Conservation (phyloP, 2,888 invertebrate genomes). For the Sabatieria punctata region DNA sequence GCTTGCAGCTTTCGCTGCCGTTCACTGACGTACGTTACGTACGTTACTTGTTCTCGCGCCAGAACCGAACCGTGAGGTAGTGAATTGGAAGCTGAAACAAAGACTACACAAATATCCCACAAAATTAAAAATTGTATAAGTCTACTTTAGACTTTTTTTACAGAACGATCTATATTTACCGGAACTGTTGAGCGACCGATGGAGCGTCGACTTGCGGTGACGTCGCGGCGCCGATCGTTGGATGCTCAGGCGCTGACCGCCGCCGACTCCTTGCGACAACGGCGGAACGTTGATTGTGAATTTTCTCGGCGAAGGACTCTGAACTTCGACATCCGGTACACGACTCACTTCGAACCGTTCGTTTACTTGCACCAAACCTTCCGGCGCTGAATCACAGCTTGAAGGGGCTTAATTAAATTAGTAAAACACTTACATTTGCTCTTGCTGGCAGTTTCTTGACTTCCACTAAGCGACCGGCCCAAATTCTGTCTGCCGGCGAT, state of each 20-base stretch:
- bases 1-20: conserved; percentile 17
- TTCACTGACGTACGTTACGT: conserved; percentile 18
- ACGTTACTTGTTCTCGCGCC: conserved; percentile 11
- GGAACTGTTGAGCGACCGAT: too few species aligned
- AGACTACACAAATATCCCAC: not conserved
- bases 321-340: too few species aligned
- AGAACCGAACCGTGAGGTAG: not conserved
- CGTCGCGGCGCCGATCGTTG: not conserved
- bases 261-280: not conserved
- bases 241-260: not conserved
- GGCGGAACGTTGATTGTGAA: not conserved
- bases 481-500: too few species aligned
- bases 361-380: too few species aligned
- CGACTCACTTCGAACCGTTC: too few species aligned
- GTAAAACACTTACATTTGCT: too few species aligned
- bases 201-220: conserved; percentile 1
- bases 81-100: conserved; percentile 1
- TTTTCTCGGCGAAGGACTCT: not conserved
- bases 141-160: not conserved
- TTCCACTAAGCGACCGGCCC: too few species aligned
- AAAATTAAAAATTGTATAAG: conserved; percentile 4
- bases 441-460: too few species aligned
- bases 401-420: too few species aligned
- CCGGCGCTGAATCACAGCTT: too few species aligned
- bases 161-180: too few species aligned